Evolutionary conservation across 2,797 vertebrate species (phyloP).

Genomic region (Megaceryle alcyon): DNA sequence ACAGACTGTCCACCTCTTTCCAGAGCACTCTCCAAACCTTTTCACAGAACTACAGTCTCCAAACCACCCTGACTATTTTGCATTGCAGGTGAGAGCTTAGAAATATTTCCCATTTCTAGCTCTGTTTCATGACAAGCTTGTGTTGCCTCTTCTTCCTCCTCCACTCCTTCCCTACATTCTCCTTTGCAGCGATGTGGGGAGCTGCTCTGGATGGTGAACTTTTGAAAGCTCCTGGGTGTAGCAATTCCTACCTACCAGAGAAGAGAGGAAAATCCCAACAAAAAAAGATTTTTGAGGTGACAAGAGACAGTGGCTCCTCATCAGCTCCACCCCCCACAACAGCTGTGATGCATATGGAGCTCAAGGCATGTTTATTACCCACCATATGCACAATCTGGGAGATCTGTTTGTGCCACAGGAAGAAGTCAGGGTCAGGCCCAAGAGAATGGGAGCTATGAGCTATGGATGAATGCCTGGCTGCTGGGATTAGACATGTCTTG

Average conservation of each 20-base stretch:
- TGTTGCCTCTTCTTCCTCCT: not conserved
- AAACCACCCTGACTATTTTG: not conserved
- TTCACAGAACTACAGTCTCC: not conserved
- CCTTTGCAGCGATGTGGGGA: not conserved
- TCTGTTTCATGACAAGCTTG: not conserved
- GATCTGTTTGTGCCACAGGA: not conserved
- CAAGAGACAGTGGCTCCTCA: not conserved
- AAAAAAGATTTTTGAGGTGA: not conserved
- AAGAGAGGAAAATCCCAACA: not conserved
- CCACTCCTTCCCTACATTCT: fast-evolving
- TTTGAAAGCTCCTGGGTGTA: not conserved
- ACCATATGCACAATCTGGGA: not conserved
- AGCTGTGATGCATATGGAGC: not conserved
- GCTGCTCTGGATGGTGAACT: not conserved
- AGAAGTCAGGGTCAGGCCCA: not conserved
- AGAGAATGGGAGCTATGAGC: not conserved
- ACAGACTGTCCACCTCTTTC: not conserved
- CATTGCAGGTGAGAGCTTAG: not conserved
- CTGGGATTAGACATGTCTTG: not conserved
- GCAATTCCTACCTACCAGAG: not conserved
- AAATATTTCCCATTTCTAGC: not conserved
- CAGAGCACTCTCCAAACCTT: not conserved
- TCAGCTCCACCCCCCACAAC: not conserved
- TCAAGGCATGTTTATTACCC: not conserved
- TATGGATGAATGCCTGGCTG: not conserved